phyloP scores from a whole-genome alignment of 2,888 invertebrate species.

The Gastrophysa polygoni region DNA sequence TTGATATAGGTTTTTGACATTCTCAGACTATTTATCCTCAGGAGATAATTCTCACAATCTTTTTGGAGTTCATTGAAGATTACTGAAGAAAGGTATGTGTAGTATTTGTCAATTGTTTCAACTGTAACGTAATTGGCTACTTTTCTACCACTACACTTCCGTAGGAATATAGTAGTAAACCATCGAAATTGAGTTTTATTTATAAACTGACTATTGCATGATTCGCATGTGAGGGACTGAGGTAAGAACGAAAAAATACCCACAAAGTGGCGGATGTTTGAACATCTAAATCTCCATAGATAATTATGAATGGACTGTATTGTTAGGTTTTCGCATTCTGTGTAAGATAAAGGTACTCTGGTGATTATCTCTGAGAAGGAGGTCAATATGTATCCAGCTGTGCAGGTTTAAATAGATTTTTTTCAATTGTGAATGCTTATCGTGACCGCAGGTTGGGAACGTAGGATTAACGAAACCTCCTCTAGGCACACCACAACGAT shows the following conservation, averaged over 20 bases:
- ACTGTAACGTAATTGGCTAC: too few relatives aligned
- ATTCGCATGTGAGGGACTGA: conserved; percentile 2
- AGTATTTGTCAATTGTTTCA: too few relatives aligned
- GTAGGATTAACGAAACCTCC: conserved; percentile 14
- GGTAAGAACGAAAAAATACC: conserved; percentile 18
- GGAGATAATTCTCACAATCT: too few relatives aligned
- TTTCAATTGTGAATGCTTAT: conserved; percentile 7
- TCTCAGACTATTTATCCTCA: too few relatives aligned
- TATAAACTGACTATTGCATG: too few relatives aligned
- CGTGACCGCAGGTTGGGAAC: conserved; percentile 21
- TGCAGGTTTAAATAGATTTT: conserved; percentile 1
- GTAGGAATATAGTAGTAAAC: too few relatives aligned
- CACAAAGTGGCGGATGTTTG: conserved; percentile 25
- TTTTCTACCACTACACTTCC: too few relatives aligned
- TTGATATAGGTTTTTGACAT: too few relatives aligned
- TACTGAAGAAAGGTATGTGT: too few relatives aligned
- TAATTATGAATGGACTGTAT: not conserved
- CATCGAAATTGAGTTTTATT: too few relatives aligned
- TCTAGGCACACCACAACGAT: not conserved
- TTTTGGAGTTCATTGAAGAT: too few relatives aligned
- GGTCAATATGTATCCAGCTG: conserved; percentile 31
- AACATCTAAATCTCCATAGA: conserved; percentile 4
- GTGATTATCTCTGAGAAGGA: conserved; percentile 6
- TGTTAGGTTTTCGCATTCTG: not conserved
- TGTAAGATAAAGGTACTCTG: not conserved